Conservation (phyloP, 1,140 invertebrate species). For the Cepaea nemoralis region DNA sequence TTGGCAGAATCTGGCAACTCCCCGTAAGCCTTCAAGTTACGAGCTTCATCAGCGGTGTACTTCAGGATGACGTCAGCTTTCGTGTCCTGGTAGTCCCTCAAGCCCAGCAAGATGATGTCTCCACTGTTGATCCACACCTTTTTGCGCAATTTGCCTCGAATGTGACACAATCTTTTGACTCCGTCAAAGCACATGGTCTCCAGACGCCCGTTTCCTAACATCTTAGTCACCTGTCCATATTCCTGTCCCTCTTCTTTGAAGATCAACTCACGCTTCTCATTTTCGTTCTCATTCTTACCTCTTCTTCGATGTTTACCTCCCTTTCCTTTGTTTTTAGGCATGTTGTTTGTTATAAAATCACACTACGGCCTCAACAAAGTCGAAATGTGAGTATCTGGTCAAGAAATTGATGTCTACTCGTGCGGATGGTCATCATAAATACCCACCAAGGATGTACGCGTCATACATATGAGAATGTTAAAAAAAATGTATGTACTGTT, state of each 20-base stretch:
- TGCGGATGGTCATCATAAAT: too few species aligned
- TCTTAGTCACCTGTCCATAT: slow-evolving; percentile 99
- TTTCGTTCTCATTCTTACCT: slow-evolving; percentile 99
- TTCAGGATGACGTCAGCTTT: slow-evolving; percentile 99
- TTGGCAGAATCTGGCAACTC: slow-evolving; percentile 91
- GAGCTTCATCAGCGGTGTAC: slow-evolving; percentile 98
- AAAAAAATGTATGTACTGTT: too few species aligned
- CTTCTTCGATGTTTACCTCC: slow-evolving; percentile 99
- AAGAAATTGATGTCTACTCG: too few species aligned
- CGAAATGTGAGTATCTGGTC: too few species aligned
- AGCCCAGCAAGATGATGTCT: slow-evolving; percentile 96
- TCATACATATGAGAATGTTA: too few species aligned
- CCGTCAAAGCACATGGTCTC: slow-evolving; percentile 99
- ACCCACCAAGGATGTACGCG: too few species aligned
- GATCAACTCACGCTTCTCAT: slow-evolving; percentile 97
- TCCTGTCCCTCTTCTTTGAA: slow-evolving; percentile 99
- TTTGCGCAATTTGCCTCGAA: slow-evolving; percentile 87
- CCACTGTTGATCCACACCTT: slow-evolving; percentile 70
- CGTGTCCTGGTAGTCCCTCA: slow-evolving; percentile 97
- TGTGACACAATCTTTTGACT: slow-evolving; percentile 95
- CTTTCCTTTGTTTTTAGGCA: too few species aligned
- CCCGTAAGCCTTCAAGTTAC: slow-evolving; percentile 98
- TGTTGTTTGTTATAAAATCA: too few species aligned
- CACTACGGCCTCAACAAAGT: too few species aligned
- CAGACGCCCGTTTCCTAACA: slow-evolving; percentile 98